Base-by-base conservation (phyloP, 2,113 vertebrate species). In the Canis aureus region DNA sequence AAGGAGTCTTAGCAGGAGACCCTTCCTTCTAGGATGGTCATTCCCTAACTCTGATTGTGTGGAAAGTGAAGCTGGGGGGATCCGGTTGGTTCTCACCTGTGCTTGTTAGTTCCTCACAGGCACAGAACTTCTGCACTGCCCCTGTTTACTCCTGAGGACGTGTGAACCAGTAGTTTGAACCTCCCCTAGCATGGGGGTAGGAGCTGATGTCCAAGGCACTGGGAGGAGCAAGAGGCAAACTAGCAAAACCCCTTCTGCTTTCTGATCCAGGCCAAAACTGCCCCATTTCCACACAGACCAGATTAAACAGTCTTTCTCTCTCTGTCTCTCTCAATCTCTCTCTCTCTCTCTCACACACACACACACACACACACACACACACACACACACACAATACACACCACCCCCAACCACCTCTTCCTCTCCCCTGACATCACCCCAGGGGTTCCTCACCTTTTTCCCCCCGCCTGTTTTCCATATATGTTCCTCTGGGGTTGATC, bases 1-100 rank as follows among this genome's bases (percentile, higher is more conserved):
- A 66, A 89, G 74, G 38, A 87, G 60, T 84, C 4, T 90, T 64
- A 79, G 38, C 74, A 76, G 76, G 84, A 90, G n/a, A 69, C 13
- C 20, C 29, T 71, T 71, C 62, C 23, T 66, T 66, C 57, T 38
- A 43, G 62, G 15, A 83, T 80, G 85, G 53, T 32, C 29, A 16
- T 57, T 82, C 19, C 29, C 53, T 67, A n/a, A 25, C 49, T 11
- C n/a, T 82, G 23, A 15, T 9, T 67, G 20, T 67, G 3, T 51
- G 43, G 25, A 60, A 60, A 22, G 55, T 95, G 51, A n/a, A 53
- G 1, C 57, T 55, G 23, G 6, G 35, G 43, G 80, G 64, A 73
- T 86, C 13, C 13, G 43, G 15, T 43, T 43, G 27, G 43, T 91
- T 25, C 49, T 23, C 38, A 60, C 13, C 17, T 57, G 8, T 60